phyloP scores from a whole-genome alignment of 2,113 vertebrate genomes.

The Microcebus griseorufus region DNA sequence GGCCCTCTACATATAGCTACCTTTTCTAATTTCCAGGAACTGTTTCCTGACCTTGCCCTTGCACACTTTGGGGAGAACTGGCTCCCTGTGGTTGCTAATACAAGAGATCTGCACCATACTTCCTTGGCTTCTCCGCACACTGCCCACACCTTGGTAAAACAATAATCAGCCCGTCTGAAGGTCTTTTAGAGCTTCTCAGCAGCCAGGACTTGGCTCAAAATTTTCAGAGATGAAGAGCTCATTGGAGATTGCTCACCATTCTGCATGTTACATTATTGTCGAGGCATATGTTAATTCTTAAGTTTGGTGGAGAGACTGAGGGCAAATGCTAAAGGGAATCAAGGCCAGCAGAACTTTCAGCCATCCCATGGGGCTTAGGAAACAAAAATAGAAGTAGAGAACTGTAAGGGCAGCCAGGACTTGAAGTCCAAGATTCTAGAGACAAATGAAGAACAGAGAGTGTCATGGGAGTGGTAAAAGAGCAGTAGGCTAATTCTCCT shows the following conservation, averaged over 20 bases:
- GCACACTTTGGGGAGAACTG: background rate
- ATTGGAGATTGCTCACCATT: background rate
- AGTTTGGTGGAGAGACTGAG: background rate
- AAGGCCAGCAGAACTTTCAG: background rate
- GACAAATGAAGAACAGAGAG: background rate
- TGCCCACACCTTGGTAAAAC: background rate
- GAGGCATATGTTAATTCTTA: too few species aligned
- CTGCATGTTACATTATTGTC: background rate
- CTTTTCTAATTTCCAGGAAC: background rate
- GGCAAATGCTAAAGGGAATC: background rate
- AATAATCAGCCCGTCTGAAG: background rate
- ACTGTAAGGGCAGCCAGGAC: background rate
- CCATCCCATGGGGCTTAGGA: background rate
- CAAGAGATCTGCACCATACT: background rate
- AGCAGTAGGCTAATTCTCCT: background rate
- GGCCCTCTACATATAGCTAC: too few species aligned
- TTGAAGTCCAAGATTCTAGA: background rate
- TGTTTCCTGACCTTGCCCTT: background rate
- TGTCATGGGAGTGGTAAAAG: background rate
- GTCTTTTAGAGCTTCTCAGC: background rate
- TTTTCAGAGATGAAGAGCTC: background rate
- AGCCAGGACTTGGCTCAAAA: background rate
- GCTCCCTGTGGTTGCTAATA: background rate
- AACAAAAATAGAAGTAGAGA: background rate
- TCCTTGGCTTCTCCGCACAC: background rate